These are phyloP conservation scores for Lysandra coridon DNA, from an alignment of 2,888 invertebrate species.

Conservation along the genomic window DNA sequence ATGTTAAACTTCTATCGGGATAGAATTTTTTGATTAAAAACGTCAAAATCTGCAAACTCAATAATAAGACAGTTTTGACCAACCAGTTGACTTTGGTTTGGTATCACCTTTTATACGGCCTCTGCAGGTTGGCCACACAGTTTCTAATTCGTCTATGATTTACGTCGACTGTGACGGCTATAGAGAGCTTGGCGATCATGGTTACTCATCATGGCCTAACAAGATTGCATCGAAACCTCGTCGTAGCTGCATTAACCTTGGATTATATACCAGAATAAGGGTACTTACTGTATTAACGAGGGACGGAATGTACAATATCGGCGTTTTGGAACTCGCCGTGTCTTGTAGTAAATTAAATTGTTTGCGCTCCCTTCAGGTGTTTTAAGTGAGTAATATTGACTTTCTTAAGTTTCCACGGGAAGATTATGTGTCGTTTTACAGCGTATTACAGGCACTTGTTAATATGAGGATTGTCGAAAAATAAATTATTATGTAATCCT, in stretches of 20 bases:
- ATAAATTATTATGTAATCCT: not conserved
- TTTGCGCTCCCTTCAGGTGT: constrained; percentile 56
- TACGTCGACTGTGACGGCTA: no score
- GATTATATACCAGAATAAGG: not conserved
- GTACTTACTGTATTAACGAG: constrained; percentile 55
- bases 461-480: not conserved
- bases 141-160: no score
- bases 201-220: no score
- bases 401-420: constrained; percentile 28
- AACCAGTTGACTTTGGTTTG: no score
- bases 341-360: constrained; percentile 72
- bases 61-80: no score
- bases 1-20: not conserved
- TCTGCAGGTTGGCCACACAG: no score
- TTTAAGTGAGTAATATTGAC: constrained; percentile 41
- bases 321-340: constrained; percentile 48
- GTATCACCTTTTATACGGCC: no score
- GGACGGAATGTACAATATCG: constrained; percentile 65
- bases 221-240: not conserved
- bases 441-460: not conserved
- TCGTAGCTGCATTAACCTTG: not conserved
- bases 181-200: no score
- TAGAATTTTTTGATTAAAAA: no score
- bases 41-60: no score
- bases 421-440: constrained; percentile 19